phyloP scores from a whole-genome alignment of 2,113 vertebrate genomes.

The Neopipo cinnamomea region DNA sequence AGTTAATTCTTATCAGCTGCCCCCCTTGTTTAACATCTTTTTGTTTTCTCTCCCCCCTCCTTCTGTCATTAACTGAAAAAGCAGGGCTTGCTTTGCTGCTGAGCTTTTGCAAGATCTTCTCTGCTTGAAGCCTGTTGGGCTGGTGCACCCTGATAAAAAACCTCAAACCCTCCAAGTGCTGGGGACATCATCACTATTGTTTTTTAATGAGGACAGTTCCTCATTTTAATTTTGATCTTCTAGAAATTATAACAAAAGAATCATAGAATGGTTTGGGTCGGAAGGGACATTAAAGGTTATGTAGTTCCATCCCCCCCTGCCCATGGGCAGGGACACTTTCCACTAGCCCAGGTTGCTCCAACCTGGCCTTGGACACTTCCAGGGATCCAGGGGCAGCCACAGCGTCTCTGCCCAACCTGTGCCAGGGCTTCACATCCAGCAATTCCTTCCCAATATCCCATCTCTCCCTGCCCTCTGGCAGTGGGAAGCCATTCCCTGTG shows the following conservation, averaged over 20 bases:
- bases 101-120: neutral
- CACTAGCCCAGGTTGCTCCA: rapidly evolving
- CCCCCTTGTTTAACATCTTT: neutral
- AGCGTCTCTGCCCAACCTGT: neutral
- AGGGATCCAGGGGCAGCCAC: neutral
- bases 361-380: neutral
- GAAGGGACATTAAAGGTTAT: rapidly evolving
- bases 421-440: rapidly evolving
- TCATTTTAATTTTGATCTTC: neutral
- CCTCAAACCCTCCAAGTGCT: neutral
- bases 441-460: neutral
- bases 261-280: neutral
- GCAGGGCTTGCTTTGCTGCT: neutral
- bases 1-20: neutral
- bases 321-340: neutral
- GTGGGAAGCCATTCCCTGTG: rapidly evolving
- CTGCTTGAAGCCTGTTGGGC: neutral
- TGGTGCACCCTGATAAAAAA: neutral
- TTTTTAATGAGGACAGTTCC: neutral
- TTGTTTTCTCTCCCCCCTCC: neutral
- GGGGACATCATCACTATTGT: neutral
- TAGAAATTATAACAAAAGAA: neutral
- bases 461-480: rapidly evolving
- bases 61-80: neutral
- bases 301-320: rapidly evolving